Conservation (phyloP, 2,113 vertebrate genomes). For the Sorex araneus region DNA sequence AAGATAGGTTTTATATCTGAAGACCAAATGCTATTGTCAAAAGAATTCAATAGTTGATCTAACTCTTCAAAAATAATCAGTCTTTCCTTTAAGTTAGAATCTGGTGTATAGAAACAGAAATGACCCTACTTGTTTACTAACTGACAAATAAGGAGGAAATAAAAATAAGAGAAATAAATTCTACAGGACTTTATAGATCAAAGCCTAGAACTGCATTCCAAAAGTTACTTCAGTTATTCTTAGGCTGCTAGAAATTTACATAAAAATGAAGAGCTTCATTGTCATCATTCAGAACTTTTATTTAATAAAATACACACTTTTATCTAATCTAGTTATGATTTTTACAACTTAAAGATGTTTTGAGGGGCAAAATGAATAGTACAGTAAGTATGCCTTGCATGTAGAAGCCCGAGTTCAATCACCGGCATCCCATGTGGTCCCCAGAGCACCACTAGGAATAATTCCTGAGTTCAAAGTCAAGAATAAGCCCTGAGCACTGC, state of each 20-base stretch:
- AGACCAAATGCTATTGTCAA: neutral
- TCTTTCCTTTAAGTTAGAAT: conserved; percentile 44
- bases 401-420: too few relatives aligned
- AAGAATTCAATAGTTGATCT: conserved; percentile 24
- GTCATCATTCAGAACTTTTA: conserved; percentile 10
- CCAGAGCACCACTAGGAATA: neutral
- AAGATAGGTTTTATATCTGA: neutral
- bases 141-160: conserved; percentile 11
- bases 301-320: conserved; percentile 29
- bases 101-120: conserved; percentile 13
- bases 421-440: too few relatives aligned
- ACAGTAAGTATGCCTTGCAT: too few relatives aligned
- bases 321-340: conserved; percentile 21
- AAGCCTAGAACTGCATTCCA: neutral
- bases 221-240: conserved; percentile 3
- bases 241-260: neutral
- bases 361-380: too few relatives aligned
- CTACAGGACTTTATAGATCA: conserved; percentile 21
- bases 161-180: conserved; percentile 59
- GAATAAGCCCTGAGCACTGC: too few relatives aligned
- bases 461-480: neutral
- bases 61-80: conserved; percentile 46
- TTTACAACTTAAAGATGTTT: neutral
- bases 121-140: conserved; percentile 15
- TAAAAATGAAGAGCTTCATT: neutral